Conservation (phyloP, 2,113 vertebrate species). For the Chlamydotis undulata region DNA sequence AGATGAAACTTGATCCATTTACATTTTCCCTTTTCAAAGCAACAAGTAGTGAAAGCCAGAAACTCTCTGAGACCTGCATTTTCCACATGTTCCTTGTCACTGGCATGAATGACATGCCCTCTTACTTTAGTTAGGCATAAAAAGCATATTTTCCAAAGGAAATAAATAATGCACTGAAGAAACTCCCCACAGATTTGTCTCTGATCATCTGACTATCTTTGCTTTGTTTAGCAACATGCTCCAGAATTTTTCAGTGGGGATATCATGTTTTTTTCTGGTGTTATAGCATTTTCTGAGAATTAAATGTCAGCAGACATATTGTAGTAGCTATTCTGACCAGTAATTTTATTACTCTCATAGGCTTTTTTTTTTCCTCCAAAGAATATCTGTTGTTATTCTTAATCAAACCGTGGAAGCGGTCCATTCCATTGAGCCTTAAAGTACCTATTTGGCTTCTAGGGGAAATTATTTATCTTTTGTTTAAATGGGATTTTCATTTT, state of each 20-base stretch:
- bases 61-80: background rate
- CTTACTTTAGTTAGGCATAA: background rate
- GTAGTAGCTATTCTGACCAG: background rate
- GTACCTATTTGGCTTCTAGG: background rate
- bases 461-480: background rate
- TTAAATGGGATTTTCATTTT: background rate
- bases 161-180: background rate
- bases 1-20: constrained; percentile 22
- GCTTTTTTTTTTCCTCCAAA: background rate
- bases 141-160: background rate
- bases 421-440: background rate
- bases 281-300: background rate
- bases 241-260: background rate
- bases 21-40: background rate
- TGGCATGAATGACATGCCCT: background rate
- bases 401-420: background rate
- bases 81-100: background rate
- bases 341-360: background rate
- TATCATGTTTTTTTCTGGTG: background rate
- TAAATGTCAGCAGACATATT: background rate
- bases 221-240: background rate
- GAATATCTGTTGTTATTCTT: background rate
- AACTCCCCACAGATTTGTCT: background rate
- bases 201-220: background rate
- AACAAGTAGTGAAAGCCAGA: background rate